Evolutionary conservation across 1,140 invertebrate species (phyloP).

Genomic region (Eulimnadia texana): DNA sequence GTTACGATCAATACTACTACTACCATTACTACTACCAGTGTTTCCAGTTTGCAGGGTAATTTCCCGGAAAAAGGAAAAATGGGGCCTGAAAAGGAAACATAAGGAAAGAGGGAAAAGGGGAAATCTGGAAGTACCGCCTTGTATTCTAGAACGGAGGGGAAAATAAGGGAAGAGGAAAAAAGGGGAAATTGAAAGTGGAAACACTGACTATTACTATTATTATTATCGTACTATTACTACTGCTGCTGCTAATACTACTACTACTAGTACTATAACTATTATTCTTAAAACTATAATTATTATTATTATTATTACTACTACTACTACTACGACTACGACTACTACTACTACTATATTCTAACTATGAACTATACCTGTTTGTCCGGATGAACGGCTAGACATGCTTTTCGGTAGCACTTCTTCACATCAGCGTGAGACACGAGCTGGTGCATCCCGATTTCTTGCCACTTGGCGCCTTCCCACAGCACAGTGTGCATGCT

Average conservation of each 20-base stretch:
- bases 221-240: too few relatives aligned
- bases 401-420: slow-evolving; percentile 87
- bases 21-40: not conserved
- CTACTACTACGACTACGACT: not conserved
- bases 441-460: slow-evolving; percentile 85
- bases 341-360: not conserved
- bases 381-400: slow-evolving; percentile 93
- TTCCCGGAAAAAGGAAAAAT: too few relatives aligned
- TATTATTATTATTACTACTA: not conserved
- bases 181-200: too few relatives aligned
- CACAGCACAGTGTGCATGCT: slow-evolving; percentile 88
- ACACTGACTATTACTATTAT: too few relatives aligned
- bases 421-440: slow-evolving; percentile 84
- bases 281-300: not conserved
- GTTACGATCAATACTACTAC: not conserved
- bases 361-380: slow-evolving; percentile 44
- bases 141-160: too few relatives aligned
- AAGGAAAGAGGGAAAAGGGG: too few relatives aligned
- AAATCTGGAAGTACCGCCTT: too few relatives aligned
- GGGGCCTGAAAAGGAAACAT: too few relatives aligned
- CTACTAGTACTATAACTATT: too few relatives aligned
- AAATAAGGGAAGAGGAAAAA: too few relatives aligned
- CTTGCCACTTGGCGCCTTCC: slow-evolving; percentile 83
- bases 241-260: too few relatives aligned
- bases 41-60: too few relatives aligned